phyloP scores from a whole-genome alignment of 2,113 vertebrate genomes.

The Cisticola juncidis region DNA sequence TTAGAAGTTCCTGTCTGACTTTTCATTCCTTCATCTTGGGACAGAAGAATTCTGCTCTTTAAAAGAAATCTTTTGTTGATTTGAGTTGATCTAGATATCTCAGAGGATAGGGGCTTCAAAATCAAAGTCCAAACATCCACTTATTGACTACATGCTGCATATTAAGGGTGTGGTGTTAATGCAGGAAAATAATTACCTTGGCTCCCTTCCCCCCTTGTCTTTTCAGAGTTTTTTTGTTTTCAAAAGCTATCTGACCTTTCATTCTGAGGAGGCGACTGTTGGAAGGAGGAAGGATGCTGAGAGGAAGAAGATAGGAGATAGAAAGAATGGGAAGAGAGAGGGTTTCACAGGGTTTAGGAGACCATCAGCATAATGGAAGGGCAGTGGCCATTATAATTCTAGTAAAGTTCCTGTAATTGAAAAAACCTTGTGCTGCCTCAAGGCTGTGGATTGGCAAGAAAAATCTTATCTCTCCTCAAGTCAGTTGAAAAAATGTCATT shows the following conservation, averaged over 20 bases:
- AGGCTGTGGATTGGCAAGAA: not conserved
- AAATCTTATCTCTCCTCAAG: not conserved
- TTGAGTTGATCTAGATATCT: not conserved
- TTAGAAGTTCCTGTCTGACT: not conserved
- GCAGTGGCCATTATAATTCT: not conserved
- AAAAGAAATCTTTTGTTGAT: not conserved
- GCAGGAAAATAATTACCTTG: not conserved
- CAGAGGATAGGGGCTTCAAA: not conserved
- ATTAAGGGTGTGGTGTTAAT: not conserved
- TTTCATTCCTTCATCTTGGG: not conserved
- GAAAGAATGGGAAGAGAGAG: not conserved
- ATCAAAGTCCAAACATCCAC: not conserved
- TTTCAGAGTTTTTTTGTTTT: not conserved
- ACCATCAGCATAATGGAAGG: not conserved
- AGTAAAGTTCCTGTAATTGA: not conserved
- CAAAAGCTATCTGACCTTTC: not conserved
- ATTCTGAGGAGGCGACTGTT: not conserved
- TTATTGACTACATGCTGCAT: not conserved
- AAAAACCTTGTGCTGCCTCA: not conserved
- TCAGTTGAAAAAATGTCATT: not conserved
- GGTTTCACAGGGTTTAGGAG: not conserved
- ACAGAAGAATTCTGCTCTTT: not conserved
- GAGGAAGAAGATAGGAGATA: not conserved
- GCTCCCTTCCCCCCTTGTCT: not conserved
- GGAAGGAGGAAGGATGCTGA: not conserved